These are phyloP conservation scores for Trinorchestia longiramus DNA, from an alignment of 1,140 invertebrate species.

Conservation along the genomic window DNA sequence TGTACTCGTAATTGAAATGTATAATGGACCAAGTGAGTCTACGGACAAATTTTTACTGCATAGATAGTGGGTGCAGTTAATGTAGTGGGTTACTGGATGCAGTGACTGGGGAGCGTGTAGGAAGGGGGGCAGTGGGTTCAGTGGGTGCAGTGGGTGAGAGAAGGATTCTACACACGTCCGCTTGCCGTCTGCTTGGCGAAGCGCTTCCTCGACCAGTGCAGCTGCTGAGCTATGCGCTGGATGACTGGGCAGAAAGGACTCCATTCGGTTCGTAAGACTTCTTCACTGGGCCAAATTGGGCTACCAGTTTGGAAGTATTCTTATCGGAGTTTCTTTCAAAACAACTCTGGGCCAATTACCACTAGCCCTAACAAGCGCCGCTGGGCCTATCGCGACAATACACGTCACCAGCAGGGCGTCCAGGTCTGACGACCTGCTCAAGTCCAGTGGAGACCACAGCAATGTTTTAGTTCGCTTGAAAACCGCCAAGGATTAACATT, in stretches of 20 bases:
- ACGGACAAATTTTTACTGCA: no score
- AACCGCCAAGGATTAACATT: not conserved
- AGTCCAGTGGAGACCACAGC: not conserved
- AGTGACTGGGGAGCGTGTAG: no score
- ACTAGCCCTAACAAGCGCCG: not conserved
- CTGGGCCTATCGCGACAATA: not conserved
- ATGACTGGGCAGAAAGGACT: not conserved
- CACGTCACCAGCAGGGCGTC: not conserved
- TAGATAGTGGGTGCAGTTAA: no score
- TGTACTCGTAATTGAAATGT: no score
- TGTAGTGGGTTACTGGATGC: no score
- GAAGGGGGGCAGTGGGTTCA: not conserved
- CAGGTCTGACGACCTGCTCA: not conserved
- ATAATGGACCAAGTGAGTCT: no score
- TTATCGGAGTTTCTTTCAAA: not conserved
- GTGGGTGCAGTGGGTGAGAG: not conserved
- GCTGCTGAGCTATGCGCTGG: not conserved
- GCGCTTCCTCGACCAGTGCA: not conserved
- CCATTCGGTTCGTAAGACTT: not conserved
- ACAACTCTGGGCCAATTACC: not conserved
- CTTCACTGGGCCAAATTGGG: not conserved
- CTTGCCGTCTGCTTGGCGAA: not conserved
- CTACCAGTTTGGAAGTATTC: not conserved
- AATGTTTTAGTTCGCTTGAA: not conserved
- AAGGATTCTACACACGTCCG: not conserved